Conservation (phyloP, 2,888 invertebrate species). For the Peribatodes rhomboidaria region DNA sequence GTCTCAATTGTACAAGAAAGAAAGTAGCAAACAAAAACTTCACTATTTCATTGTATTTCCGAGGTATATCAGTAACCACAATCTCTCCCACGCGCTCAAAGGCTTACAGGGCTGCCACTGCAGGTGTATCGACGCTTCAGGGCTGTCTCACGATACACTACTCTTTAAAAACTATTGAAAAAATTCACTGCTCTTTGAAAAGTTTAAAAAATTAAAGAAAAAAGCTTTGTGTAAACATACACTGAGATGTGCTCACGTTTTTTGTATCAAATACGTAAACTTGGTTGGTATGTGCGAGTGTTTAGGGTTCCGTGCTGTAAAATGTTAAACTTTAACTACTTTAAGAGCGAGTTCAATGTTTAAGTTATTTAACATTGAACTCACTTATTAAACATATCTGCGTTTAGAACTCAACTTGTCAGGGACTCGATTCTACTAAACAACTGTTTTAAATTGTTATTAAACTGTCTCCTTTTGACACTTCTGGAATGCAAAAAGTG, state of each 20-base stretch:
- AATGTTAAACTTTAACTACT: neutral
- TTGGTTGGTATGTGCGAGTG: neutral
- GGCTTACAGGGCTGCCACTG: slow-evolving; percentile 15
- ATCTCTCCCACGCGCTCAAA: slow-evolving; percentile 21
- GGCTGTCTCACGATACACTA: slow-evolving; percentile 15
- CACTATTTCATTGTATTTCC: neutral
- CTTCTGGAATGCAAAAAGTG: no score
- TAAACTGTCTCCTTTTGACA: no score
- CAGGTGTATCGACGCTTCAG: slow-evolving; percentile 11
- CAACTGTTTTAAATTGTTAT: no score
- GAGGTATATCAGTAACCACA: slow-evolving; percentile 13
- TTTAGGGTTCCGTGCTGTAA: slow-evolving; percentile 1
- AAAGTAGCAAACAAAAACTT: neutral
- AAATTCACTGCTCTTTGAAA: no score
- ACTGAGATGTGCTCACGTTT: neutral
- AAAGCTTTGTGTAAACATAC: neutral
- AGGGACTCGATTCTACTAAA: no score
- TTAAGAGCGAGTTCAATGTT: neutral
- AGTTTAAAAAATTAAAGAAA: neutral
- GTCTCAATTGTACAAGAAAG: neutral
- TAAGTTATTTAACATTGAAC: no score
- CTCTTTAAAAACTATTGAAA: no score
- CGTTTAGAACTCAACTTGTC: no score
- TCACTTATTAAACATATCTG: no score
- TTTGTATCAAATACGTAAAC: slow-evolving; percentile 1